Base-by-base conservation (phyloP, 2,113 vertebrate genomes). In the Osmerus mordax region DNA sequence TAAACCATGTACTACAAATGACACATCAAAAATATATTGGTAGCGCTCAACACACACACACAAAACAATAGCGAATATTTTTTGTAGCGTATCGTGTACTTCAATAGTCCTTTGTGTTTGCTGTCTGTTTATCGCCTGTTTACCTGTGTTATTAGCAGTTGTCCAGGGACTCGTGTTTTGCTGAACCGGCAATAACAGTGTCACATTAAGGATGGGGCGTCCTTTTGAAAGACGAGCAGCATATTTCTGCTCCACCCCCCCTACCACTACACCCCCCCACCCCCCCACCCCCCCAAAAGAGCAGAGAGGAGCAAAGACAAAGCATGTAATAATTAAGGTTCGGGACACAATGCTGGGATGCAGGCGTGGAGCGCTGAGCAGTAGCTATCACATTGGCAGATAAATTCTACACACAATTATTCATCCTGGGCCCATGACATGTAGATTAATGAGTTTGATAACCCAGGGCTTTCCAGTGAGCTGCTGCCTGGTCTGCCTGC, bases 391-490 rank as follows among this genome's bases (percentile, higher is more conserved):
- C 90, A 92, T 93, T 95, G 94, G 95, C 96, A 97, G 95, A 98
- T 96, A 96, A 96, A 97, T 97, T 94, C 95, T 93, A 94, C 91
- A 93, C 94, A 94, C 97, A 97, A 97, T 98, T 98, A 98, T 97
- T 98, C 96, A 97, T 98, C 95, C 93, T 89, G 92, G 94, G 92
- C 94, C 94, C 93, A 91, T 96, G 96, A 96, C 96, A 97, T 95
- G 94, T 95, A 97, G 96, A 97, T 98, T 98, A 98, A 98, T 96
- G 96, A 98, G 95, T 97, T 95, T 97, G 96, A 98, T 97, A 97
- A 98, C 95, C 96, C 89, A 89, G 92, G 94, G 95, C 94, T 96
- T 88, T 94, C 94, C 91, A 90, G 84, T 92, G 91, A 94, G 94
- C 92, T 94, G 93, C 92, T 93, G 94, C 94, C 91, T 88, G 93